These are phyloP conservation scores for Lanius ludovicianus DNA, from an alignment of 2,113 vertebrate species.

Conservation along the genomic window DNA sequence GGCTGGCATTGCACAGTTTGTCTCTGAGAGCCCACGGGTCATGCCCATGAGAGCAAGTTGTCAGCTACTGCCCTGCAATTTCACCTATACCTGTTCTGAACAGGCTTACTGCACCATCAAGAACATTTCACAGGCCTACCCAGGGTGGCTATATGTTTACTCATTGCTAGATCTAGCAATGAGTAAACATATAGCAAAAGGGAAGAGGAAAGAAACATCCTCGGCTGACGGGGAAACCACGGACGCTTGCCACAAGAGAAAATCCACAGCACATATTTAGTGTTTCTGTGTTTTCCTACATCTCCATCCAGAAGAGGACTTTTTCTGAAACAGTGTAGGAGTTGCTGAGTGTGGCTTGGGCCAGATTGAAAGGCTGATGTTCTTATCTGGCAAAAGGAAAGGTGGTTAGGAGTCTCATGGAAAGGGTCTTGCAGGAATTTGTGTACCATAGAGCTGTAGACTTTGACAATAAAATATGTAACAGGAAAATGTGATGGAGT, in stretches of 20 bases:
- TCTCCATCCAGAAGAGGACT: not conserved
- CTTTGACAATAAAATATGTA: not conserved
- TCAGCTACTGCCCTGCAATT: not conserved
- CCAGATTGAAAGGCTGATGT: not conserved
- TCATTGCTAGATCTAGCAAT: not conserved
- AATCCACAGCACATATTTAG: accelerated
- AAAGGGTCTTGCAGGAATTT: not conserved
- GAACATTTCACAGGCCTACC: not conserved
- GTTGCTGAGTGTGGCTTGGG: not conserved
- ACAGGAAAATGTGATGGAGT: not conserved
- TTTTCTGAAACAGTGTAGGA: not conserved
- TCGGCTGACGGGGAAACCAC: not conserved
- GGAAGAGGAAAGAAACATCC: not conserved
- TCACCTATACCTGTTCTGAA: not conserved
- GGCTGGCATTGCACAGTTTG: not conserved
- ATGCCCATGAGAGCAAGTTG: not conserved
- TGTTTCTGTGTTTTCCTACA: not conserved
- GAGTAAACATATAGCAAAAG: not conserved
- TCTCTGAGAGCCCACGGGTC: accelerated
- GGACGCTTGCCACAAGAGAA: not conserved
- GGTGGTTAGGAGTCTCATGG: accelerated
- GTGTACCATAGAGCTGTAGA: not conserved
- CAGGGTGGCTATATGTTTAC: not conserved
- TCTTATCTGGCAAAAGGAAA: not conserved
- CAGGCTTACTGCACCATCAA: not conserved